Evolutionary conservation across 2,888 invertebrate species (phyloP).

Genomic region (Ceraclea dissimilis): DNA sequence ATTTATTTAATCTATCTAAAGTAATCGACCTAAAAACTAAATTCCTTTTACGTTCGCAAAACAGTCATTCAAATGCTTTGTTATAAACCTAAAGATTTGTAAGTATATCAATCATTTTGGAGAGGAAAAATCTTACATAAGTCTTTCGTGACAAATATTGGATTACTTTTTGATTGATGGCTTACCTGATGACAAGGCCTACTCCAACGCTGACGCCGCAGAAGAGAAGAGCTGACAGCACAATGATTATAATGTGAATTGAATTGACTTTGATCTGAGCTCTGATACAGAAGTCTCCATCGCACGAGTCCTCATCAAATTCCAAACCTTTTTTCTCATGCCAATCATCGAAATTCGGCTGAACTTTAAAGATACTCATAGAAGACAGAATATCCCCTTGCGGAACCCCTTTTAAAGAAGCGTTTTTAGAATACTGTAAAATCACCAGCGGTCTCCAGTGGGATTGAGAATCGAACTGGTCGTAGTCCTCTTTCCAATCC

Average conservation of each 20-base stretch:
- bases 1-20: no score
- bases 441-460: constrained; percentile 26
- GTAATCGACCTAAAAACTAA: no score
- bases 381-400: constrained; percentile 30
- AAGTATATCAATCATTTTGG: no score
- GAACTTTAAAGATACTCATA: constrained; percentile 29
- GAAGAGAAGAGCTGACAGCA: constrained; percentile 34
- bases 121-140: no score
- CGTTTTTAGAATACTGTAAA: constrained; percentile 21
- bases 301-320: constrained; percentile 39
- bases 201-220: constrained; percentile 32
- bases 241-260: constrained; percentile 36
- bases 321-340: constrained; percentile 37
- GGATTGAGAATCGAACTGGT: constrained; percentile 29
- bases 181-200: constrained; percentile 35
- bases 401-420: constrained; percentile 24
- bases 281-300: constrained; percentile 31
- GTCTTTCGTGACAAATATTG: no score
- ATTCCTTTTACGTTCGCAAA: no score
- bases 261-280: constrained; percentile 33
- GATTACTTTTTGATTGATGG: neutral
- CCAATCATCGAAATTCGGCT: constrained; percentile 40
- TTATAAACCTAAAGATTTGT: no score
- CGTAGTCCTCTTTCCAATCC: constrained; percentile 30
- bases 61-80: no score